Evolutionary conservation across 2,797 vertebrate genomes (phyloP).

Genomic region (Urophycis tenuis): DNA sequence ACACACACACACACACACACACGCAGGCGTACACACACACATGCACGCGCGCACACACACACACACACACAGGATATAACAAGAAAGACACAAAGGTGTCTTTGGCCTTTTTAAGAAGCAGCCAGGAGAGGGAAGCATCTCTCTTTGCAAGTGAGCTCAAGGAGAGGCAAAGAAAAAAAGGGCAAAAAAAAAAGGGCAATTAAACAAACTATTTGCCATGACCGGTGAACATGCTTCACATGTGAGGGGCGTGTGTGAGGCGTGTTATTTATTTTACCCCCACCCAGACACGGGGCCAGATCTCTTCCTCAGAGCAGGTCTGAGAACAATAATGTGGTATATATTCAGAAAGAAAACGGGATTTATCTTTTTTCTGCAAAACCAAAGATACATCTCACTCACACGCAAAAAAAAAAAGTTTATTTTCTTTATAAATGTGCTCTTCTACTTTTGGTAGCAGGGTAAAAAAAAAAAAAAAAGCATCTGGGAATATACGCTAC

Average conservation of each 20-base stretch:
- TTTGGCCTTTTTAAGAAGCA: conserved; percentile 62
- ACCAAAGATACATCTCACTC: background rate
- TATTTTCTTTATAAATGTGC: conserved; percentile 29
- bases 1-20: background rate
- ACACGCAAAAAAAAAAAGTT: conserved; percentile 16
- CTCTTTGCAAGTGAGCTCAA: conserved; percentile 65
- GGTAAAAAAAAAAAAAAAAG: no score
- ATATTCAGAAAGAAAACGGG: conserved; percentile 10
- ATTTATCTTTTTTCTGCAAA: conserved; percentile 23
- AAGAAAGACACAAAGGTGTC: conserved; percentile 15
- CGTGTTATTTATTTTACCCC: background rate
- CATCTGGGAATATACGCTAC: conserved; percentile 47
- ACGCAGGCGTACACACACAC: background rate
- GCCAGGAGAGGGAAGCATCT: conserved; percentile 93
- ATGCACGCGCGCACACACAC: background rate
- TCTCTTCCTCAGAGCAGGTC: background rate
- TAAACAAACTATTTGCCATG: conserved; percentile 58
- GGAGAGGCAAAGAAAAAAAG: conserved; percentile 47
- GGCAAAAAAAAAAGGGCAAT: no score
- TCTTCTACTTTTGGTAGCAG: conserved; percentile 26
- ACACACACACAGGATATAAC: conserved; percentile 5
- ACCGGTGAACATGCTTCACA: conserved; percentile 19
- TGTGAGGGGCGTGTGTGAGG: conserved; percentile 20
- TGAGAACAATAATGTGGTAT: background rate
- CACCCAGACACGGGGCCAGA: conserved; percentile 13